Conservation (phyloP, 2,113 vertebrate genomes). For the Raja brachyura region DNA sequence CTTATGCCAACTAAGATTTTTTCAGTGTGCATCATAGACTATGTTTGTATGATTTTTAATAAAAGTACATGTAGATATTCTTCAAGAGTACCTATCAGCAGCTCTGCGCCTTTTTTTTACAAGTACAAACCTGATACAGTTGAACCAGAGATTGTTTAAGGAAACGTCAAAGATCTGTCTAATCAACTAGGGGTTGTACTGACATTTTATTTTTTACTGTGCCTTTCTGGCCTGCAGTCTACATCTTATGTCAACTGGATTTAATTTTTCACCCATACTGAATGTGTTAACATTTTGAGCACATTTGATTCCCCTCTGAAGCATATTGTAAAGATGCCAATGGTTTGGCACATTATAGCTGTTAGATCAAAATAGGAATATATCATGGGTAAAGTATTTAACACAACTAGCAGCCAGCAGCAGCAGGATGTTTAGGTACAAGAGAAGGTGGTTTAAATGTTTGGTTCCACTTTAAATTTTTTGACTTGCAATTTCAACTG, state of each 20-base stretch:
- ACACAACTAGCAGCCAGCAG: neutral
- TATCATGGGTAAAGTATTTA: neutral
- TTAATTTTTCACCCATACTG: neutral
- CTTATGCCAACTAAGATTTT: neutral
- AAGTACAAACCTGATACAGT: neutral
- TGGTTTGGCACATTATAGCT: neutral
- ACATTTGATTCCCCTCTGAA: no score
- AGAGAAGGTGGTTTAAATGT: neutral
- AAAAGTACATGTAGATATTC: neutral
- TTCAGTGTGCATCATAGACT: neutral
- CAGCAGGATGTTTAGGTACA: neutral
- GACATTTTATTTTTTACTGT: no score
- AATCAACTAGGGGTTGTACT: neutral
- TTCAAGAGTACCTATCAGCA: neutral
- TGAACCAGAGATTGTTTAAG: neutral
- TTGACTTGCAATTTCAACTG: neutral
- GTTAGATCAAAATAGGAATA: neutral
- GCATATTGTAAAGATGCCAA: neutral
- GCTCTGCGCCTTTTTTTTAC: neutral
- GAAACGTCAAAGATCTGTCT: neutral
- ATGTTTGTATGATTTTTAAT: constrained; percentile 7
- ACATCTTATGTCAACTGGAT: neutral
- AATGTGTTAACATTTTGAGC: neutral
- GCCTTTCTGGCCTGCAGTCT: neutral
- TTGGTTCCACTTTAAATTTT: neutral